Evolutionary conservation across 2,113 vertebrate species (phyloP), one percentile per base, ranked within the genome.

Genomic region (Xiphophorus hellerii): DNA sequence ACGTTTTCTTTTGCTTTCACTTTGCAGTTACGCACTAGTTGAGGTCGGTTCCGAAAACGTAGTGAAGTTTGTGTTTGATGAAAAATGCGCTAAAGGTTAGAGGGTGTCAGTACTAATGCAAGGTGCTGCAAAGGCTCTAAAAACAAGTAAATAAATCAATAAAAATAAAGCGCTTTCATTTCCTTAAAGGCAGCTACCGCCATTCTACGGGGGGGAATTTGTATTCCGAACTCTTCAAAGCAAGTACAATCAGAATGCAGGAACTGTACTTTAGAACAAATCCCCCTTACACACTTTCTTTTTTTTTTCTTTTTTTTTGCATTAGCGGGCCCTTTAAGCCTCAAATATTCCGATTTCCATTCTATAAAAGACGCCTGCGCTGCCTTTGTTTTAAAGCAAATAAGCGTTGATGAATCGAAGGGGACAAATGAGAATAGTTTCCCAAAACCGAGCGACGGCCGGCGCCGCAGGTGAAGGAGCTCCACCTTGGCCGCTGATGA

Each of bases 341-440:
- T 8, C 39, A 0, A 72, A 37, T 76, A 39, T 25, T 61, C 27
- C 33, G 54, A 71, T 62, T 62, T 71, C 13, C 33, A 63, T 64
- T 62, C 69, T 54, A 37, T 33, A 54, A 62, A 84, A 69, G 67
- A 69, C 69, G 76, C 67, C 64, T 39, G 71, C 35, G 78, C 62
- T 28, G 62, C 69, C 37, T 81, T 71, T 15, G 31, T 60, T 84
- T 80, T 69, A 64, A 37, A 69, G 62, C 9, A 61, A 88, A 85
- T 66, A 69, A n/a, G 35, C 73, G 29, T 58, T 66, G 84, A 89
- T 62, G 71, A 80, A 84, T 90, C 58, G 71, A 72, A 78, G 70
- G 73, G 76, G 84, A 87, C 77, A 87, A 89, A 84, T 63, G 69
- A 80, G 73, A 85, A 73, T 33, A 3, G 13, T 2, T 60, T 77